phyloP scores from a whole-genome alignment of 2,888 invertebrate genomes.

The Pharmacophagus antenor region DNA sequence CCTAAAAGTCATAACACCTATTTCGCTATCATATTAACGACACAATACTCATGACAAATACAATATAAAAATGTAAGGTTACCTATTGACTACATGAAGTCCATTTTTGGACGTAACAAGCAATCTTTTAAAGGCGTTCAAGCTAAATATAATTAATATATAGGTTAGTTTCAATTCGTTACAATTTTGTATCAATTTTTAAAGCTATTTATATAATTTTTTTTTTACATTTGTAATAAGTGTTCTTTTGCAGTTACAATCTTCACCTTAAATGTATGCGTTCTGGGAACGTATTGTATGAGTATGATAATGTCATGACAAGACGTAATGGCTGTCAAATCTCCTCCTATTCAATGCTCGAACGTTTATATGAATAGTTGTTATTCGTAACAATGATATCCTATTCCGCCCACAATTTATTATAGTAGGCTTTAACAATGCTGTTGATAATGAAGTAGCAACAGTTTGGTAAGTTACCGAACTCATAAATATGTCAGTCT shows the following conservation, averaged over 20 bases:
- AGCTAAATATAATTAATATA: not conserved
- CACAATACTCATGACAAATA: slow-evolving; percentile 6
- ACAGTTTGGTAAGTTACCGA: slow-evolving; percentile 1
- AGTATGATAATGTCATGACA: slow-evolving; percentile 64
- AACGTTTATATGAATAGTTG: slow-evolving; percentile 51
- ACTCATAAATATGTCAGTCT: slow-evolving; percentile 1
- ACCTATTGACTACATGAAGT: not conserved
- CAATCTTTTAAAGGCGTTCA: slow-evolving; percentile 5
- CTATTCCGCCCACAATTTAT: slow-evolving; percentile 49
- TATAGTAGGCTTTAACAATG: slow-evolving; percentile 22
- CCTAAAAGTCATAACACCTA: slow-evolving; percentile 11
- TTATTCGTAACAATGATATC: slow-evolving; percentile 44
- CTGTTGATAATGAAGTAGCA: slow-evolving; percentile 6
- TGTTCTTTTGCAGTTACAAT: not conserved
- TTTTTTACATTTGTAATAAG: not conserved
- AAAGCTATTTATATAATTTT: not conserved
- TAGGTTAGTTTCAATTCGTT: not conserved
- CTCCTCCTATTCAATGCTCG: slow-evolving; percentile 63
- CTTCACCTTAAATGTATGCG: slow-evolving; percentile 22
- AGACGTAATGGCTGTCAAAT: slow-evolving; percentile 48
- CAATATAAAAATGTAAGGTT: slow-evolving; percentile 11
- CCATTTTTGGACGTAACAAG: slow-evolving; percentile 10
- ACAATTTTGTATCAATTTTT: not conserved
- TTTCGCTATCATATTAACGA: not conserved
- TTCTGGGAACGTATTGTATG: slow-evolving; percentile 66